Conservation (phyloP, 1,140 invertebrate species). For the Spodoptera litura region DNA sequence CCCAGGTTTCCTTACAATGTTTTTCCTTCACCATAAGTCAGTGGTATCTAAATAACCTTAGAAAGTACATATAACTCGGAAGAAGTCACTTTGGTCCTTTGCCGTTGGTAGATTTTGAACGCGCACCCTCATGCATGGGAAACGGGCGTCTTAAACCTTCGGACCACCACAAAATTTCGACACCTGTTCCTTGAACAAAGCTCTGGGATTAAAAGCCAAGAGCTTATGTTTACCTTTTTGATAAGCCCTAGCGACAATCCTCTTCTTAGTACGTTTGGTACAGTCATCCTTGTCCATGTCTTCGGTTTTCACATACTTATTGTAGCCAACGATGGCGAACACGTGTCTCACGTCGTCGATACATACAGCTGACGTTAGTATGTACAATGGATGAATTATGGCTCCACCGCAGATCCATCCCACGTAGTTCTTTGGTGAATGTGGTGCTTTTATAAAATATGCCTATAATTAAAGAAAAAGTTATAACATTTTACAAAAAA, state of each 20-base stretch:
- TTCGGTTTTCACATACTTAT: conserved; percentile 35
- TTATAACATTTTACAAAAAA: too few relatives aligned
- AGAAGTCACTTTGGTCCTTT: too few relatives aligned
- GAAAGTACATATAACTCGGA: too few relatives aligned
- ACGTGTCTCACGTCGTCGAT: conserved; percentile 28
- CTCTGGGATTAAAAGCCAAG: neutral
- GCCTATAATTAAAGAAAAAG: neutral
- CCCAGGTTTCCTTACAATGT: too few relatives aligned
- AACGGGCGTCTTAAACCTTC: too few relatives aligned
- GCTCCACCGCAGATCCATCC: conserved; percentile 34
- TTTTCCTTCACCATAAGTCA: too few relatives aligned
- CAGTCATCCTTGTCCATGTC: conserved; percentile 34
- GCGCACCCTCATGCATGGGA: too few relatives aligned
- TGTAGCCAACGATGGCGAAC: conserved; percentile 47
- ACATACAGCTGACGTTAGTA: conserved; percentile 35
- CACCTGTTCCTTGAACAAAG: too few relatives aligned
- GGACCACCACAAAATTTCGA: too few relatives aligned
- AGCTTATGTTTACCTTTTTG: neutral
- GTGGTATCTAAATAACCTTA: too few relatives aligned
- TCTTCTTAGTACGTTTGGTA: conserved; percentile 34
- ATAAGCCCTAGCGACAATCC: conserved; percentile 18
- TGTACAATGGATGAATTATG: conserved; percentile 19
- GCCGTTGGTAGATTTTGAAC: too few relatives aligned
- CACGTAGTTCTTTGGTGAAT: neutral
- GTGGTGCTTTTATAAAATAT: neutral